phyloP scores from a whole-genome alignment of 2,113 vertebrate genomes.

The Sceloporus undulatus region DNA sequence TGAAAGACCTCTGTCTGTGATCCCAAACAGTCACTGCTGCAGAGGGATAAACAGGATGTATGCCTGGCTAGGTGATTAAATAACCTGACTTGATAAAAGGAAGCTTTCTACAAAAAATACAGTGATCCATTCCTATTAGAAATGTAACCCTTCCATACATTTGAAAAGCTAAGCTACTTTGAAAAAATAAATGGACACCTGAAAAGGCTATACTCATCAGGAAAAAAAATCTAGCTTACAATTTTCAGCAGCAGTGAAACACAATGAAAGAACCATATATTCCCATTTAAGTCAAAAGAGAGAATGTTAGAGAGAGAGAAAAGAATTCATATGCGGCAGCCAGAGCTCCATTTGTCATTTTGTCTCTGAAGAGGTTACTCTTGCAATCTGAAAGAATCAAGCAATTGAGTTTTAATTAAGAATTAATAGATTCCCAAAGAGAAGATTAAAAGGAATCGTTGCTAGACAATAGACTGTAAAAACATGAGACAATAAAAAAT shows the following conservation, averaged over 20 bases:
- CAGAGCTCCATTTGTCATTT: not conserved
- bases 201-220: not conserved
- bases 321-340: constrained; percentile 8
- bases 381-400: constrained; percentile 24
- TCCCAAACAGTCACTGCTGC: not conserved
- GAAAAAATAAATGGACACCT: not conserved
- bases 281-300: constrained; percentile 45
- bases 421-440: constrained; percentile 22
- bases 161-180: constrained; percentile 16
- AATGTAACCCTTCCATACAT: not conserved
- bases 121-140: not conserved
- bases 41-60: not conserved
- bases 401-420: constrained; percentile 55
- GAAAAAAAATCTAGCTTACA: constrained; percentile 29
- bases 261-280: constrained; percentile 46
- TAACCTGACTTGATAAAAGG: not conserved
- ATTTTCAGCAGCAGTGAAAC: not conserved
- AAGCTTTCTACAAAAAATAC: not conserved
- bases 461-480: constrained; percentile 1
- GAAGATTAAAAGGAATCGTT: not conserved
- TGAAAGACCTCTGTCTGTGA: not conserved
- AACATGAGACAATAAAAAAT: constrained; percentile 24
- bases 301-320: no score
- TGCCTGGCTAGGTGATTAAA: not conserved
- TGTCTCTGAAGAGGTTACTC: constrained; percentile 46